These are phyloP conservation scores for Carassius auratus DNA, from an alignment of 2,113 vertebrate genomes.

Conservation along the genomic window DNA sequence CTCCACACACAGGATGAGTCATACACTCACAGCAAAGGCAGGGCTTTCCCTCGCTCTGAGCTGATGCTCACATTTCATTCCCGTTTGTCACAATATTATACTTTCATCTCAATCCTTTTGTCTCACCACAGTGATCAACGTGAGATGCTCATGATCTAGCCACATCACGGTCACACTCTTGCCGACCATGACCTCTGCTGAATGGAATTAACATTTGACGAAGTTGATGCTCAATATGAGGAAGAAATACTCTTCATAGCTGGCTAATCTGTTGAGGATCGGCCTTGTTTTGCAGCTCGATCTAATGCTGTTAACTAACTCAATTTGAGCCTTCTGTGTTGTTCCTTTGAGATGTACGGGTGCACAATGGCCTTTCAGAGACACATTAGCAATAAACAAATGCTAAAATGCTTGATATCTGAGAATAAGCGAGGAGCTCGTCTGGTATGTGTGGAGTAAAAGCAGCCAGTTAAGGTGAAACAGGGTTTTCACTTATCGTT, in stretches of 20 bases:
- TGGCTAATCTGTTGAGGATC: conserved; percentile 22
- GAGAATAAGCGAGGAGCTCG: not conserved
- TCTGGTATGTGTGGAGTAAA: too few relatives aligned
- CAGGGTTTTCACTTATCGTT: not conserved
- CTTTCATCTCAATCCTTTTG: not conserved
- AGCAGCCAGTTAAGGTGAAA: not conserved
- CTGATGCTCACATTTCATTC: not conserved
- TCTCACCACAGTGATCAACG: not conserved
- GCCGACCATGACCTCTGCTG: not conserved
- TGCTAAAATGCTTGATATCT: not conserved
- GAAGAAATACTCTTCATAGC: conserved; percentile 33
- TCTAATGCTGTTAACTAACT: conserved; percentile 36
- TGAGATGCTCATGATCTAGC: not conserved
- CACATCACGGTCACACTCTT: not conserved
- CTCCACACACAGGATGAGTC: conserved; percentile 46
- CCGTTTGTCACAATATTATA: not conserved
- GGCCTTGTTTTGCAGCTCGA: conserved; percentile 17
- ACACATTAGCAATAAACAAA: not conserved
- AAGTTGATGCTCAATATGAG: not conserved
- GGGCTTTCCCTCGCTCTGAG: conserved; percentile 49
- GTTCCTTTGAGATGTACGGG: not conserved
- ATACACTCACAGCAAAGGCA: conserved; percentile 36
- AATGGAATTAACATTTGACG: not conserved
- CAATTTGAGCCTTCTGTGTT: not conserved
- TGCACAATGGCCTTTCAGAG: not conserved